Evolutionary conservation across 2,797 vertebrate species (phyloP).

Genomic region (Manis pentadactyla): DNA sequence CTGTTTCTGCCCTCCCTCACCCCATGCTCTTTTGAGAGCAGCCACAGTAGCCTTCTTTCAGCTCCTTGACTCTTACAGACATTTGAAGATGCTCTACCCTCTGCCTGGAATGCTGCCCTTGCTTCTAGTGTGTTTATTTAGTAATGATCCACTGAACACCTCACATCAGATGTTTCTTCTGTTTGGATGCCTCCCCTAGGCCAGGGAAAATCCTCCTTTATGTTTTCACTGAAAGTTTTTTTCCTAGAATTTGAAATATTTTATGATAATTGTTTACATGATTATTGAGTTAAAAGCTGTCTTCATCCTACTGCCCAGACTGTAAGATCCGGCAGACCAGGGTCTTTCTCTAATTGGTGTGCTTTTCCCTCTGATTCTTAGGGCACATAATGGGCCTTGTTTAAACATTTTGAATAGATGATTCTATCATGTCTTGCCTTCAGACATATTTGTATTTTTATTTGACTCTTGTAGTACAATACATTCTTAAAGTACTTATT

Average conservation of each 20-base stretch:
- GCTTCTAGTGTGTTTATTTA: neutral
- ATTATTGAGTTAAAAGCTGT: neutral
- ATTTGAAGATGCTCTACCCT: neutral
- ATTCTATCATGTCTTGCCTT: neutral
- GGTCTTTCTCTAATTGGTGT: accelerated
- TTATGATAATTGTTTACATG: neutral
- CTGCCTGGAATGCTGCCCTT: neutral
- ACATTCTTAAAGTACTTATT: neutral
- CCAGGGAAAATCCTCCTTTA: neutral
- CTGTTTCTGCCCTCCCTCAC: accelerated
- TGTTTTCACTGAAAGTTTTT: neutral
- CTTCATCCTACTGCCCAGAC: accelerated
- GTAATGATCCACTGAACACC: neutral
- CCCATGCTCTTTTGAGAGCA: neutral
- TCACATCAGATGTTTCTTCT: neutral
- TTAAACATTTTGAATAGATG: neutral
- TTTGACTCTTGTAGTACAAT: neutral
- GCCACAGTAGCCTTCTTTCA: neutral
- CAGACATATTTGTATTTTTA: neutral
- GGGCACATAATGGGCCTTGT: accelerated
- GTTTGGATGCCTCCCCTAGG: neutral
- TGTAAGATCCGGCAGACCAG: neutral
- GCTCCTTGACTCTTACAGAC: accelerated
- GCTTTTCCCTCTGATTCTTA: neutral
- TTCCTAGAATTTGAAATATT: neutral